These are phyloP conservation scores for Eilema caniola DNA, from an alignment of 2,888 invertebrate genomes.

Conservation along the genomic window DNA sequence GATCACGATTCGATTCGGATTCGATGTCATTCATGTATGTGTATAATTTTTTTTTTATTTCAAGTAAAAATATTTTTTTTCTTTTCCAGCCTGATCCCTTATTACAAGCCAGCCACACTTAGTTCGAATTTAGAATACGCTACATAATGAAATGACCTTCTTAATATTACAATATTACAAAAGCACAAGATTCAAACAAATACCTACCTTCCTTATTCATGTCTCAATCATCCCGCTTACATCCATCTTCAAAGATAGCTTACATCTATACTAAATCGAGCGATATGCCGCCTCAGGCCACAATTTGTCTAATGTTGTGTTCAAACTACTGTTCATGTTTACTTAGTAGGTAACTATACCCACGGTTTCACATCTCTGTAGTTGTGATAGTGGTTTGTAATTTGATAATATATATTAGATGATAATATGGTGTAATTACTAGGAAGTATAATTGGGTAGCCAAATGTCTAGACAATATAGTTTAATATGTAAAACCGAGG, in stretches of 20 bases:
- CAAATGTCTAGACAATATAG: not conserved
- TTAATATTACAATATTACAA: not conserved
- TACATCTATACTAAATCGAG: constrained; percentile 38
- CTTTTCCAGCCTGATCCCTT: too few species aligned
- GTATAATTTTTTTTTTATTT: too few species aligned
- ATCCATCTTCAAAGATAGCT: constrained; percentile 48
- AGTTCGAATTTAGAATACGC: too few species aligned
- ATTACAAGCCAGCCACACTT: too few species aligned
- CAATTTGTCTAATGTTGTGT: constrained; percentile 61
- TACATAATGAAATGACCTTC: too few species aligned
- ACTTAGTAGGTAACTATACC: constrained; percentile 29
- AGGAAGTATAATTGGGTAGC: not conserved
- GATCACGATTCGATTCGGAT: too few species aligned
- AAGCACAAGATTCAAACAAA: constrained; percentile 8
- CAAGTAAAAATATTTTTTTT: too few species aligned
- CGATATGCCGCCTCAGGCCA: constrained; percentile 42
- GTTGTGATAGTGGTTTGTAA: constrained; percentile 9
- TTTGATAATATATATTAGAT: constrained; percentile 18
- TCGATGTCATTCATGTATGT: too few species aligned
- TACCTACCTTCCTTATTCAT: constrained; percentile 1
- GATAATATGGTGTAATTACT: not conserved
- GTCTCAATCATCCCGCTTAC: constrained; percentile 11
- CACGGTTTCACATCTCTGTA: constrained; percentile 28
- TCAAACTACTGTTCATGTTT: constrained; percentile 52
- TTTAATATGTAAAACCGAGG: too few species aligned